phyloP scores from a whole-genome alignment of 2,888 invertebrate species.

The Mesorhabditis belari region DNA sequence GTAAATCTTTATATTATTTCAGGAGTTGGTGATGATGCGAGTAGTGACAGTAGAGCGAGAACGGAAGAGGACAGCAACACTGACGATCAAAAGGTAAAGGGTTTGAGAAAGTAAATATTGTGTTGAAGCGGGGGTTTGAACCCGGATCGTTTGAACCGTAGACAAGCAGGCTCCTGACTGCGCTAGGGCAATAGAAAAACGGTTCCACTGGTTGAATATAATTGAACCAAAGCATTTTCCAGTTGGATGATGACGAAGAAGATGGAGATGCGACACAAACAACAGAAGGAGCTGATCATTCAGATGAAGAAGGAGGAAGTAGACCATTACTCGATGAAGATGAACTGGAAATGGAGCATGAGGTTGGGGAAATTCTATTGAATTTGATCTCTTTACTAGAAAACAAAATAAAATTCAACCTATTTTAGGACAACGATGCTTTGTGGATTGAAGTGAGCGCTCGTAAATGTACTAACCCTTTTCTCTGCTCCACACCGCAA shows the following conservation, averaged over 20 bases:
- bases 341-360: conserved; percentile 33
- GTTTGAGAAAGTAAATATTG: no score
- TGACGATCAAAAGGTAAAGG: conserved; percentile 4
- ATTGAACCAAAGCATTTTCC: not conserved
- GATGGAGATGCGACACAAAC: conserved; percentile 21
- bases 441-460: not conserved
- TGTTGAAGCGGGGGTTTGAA: no score
- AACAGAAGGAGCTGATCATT: conserved; percentile 18
- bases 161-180: no score
- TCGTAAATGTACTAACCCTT: not conserved
- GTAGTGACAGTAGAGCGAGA: conserved; percentile 23
- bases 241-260: conserved; percentile 12
- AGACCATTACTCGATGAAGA: conserved; percentile 35
- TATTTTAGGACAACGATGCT: not conserved
- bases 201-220: not conserved
- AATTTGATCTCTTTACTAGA: not conserved
- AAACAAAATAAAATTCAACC: not conserved
- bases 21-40: conserved; percentile 36
- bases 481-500: not conserved
- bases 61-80: conserved; percentile 6
- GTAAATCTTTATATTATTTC: not conserved
- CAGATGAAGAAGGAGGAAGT: conserved; percentile 29
- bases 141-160: no score
- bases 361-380: conserved; percentile 4
- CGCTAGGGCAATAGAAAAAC: no score